These are phyloP conservation scores for Chromis chromis DNA, from an alignment of 2,797 vertebrate genomes.

Conservation along the genomic window DNA sequence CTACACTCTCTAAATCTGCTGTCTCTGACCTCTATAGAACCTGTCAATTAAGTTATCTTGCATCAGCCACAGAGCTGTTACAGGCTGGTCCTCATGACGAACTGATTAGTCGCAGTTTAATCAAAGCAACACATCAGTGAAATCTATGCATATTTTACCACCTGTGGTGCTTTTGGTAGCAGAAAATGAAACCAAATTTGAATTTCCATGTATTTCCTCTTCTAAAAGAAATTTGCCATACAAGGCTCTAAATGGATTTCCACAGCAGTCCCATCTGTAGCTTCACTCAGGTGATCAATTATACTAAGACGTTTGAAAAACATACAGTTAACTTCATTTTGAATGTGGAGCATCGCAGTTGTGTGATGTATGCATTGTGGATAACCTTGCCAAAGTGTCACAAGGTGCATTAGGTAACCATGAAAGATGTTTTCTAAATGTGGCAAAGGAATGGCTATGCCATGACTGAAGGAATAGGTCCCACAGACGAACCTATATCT, in stretches of 20 bases:
- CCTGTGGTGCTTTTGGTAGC: neutral
- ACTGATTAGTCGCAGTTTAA: neutral
- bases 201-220: neutral
- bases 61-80: conserved; percentile 13
- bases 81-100: neutral
- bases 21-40: neutral
- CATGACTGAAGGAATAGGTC: conserved; percentile 82
- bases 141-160: neutral
- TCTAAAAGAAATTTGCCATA: neutral
- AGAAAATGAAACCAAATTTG: neutral
- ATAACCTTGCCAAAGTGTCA: conserved; percentile 84
- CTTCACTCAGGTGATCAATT: conserved; percentile 24
- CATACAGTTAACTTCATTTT: conserved; percentile 31
- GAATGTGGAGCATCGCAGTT: conserved; percentile 45
- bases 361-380: conserved; percentile 74
- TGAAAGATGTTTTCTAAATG: conserved; percentile 87
- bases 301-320: conserved; percentile 20
- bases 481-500: conserved; percentile 74
- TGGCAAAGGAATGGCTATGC: conserved; percentile 86
- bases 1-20: neutral
- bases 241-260: neutral
- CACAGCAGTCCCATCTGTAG: neutral
- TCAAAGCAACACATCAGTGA: neutral
- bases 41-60: neutral
- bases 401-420: conserved; percentile 85